These are phyloP conservation scores for Malurus alboscapulatus DNA, from an alignment of 2,113 vertebrate genomes.

Conservation along the genomic window DNA sequence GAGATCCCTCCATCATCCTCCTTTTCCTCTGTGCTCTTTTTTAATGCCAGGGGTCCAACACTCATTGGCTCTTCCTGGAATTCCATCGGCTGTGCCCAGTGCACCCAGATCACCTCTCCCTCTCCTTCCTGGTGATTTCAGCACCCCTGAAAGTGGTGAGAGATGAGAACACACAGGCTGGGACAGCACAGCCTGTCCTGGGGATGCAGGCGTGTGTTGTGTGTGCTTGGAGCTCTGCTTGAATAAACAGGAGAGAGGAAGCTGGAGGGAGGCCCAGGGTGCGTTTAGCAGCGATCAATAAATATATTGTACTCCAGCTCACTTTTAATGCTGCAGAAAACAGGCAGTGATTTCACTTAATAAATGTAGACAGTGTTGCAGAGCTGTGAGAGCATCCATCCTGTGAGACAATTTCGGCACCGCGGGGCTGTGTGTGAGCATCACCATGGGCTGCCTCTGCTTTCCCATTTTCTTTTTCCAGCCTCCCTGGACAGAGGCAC, in stretches of 20 bases:
- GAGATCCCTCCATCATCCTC: not conserved
- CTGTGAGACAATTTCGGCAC: not conserved
- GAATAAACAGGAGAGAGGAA: not conserved
- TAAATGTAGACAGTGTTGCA: not conserved
- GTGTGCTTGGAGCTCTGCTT: not conserved
- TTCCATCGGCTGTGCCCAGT: not conserved
- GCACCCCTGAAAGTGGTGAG: not conserved
- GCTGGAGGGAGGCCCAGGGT: not conserved
- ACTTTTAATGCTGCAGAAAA: conserved; percentile 39
- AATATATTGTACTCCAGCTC: not conserved
- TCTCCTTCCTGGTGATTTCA: not conserved
- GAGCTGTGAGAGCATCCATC: not conserved
- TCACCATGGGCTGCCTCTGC: not conserved
- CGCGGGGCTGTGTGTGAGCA: not conserved
- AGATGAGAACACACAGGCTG: not conserved
- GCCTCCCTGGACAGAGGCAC: not conserved
- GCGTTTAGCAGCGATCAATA: not conserved
- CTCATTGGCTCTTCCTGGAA: accelerated
- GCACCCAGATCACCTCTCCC: accelerated
- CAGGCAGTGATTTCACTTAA: conserved; percentile 16
- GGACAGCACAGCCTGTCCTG: not conserved
- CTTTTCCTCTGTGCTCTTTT: not conserved
- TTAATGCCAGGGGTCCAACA: not conserved
- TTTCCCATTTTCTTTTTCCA: not conserved
- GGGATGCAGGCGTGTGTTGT: not conserved